These are phyloP conservation scores for Nemopilema nomurai DNA, from an alignment of 30 jellyfish, hydroid and myxozoan genomes.

Conservation along the genomic window DNA sequence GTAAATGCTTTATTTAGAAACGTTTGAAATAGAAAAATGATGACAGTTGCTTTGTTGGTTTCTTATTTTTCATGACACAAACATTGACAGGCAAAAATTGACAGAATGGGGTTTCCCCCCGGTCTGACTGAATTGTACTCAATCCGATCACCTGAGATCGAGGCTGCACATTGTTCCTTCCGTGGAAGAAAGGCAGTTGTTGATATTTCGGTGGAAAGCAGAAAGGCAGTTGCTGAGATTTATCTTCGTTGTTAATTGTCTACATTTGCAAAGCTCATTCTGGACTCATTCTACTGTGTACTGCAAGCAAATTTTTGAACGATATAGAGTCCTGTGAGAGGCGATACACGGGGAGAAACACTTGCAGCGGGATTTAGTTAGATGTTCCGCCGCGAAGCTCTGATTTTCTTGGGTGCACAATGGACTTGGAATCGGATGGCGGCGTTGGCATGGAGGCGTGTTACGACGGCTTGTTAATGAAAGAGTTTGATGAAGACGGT, in stretches of 20 bases:
- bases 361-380: neutral
- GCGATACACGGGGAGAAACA: neutral
- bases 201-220: neutral
- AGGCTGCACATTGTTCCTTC: neutral
- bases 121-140: neutral
- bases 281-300: too few relatives aligned
- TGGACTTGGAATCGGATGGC: neutral
- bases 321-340: too few relatives aligned
- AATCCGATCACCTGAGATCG: neutral
- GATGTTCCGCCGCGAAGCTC: neutral
- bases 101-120: neutral
- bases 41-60: too few relatives aligned
- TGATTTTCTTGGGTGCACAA: neutral
- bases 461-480: neutral
- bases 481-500: neutral
- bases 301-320: too few relatives aligned
- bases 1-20: too few relatives aligned
- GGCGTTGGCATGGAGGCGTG: neutral
- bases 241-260: neutral
- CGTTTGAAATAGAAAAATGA: too few relatives aligned
- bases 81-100: too few relatives aligned
- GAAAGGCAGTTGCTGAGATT: neutral
- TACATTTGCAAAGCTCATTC: too few relatives aligned
- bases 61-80: too few relatives aligned
- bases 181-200: neutral